Base-by-base conservation (phyloP, 2,113 vertebrate species). In the Donacobius atricapilla region DNA sequence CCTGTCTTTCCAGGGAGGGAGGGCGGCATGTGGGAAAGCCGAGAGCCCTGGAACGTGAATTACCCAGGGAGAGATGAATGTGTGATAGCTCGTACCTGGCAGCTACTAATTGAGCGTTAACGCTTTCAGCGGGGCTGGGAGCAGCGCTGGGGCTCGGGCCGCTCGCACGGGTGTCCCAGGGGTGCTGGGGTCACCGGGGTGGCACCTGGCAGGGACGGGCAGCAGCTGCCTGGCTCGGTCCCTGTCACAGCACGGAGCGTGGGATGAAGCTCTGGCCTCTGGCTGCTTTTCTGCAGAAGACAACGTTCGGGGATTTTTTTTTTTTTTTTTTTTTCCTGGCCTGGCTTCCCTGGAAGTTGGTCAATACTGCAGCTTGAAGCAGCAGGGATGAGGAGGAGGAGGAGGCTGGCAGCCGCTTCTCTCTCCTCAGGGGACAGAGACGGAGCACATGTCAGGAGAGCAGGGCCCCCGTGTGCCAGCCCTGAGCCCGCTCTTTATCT, bases 1-100 rank as follows among this genome's bases (percentile, higher is more conserved):
- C 96, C 96, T 94, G 96, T 95, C 93, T 96, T 96, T 97, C 96
- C 93, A 96, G 96, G 91, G 96, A 97, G 95, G 71, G 90, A 96
- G 92, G 83, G 93, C 47, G 68, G 90, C 15, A 78, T 96, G 96
- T 96, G 96, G 96, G 93, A 97, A 97, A 96, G 96, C 90, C 37
- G 31, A 90, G 96, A 90, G 94, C 93, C 92, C 93, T 94, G 89
- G 94, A 96, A 96, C 85, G 80, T 39, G 90, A 94, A 90, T 92
- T 90, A 97, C 90, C 82, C 90, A 51, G 94, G 51, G 94, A 94
- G 96, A 96, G 95, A 97, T 96, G 96, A 75, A 97, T 94, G 96
- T 89, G 95, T 18, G 96, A 97, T 96, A 95, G 95, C 96, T 93
- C 33, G 93, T 94, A 95, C 94, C 96, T 96, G 96, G 96, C 96